Percentiles rank a stretch among this genome's conserved stretches.
Evolutionary conservation across 2,888 invertebrate species (phyloP).

Genomic region (Calliscelio sp.): DNA sequence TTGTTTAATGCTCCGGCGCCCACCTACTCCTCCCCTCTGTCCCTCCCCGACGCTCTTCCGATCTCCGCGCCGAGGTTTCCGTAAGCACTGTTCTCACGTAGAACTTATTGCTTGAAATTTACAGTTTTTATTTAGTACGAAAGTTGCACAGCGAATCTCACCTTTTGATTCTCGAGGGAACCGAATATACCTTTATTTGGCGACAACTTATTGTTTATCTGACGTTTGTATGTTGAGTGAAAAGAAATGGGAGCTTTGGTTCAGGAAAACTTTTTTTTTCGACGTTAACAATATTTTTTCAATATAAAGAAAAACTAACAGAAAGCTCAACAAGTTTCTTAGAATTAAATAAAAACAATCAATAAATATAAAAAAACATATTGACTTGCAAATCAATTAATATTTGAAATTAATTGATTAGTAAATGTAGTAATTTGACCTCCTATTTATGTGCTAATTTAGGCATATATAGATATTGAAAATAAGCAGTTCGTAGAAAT

Average conservation of each 20-base stretch:
- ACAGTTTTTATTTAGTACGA: conserved; percentile 83
- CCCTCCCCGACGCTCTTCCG: conserved; percentile 61
- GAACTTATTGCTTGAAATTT: conserved; percentile 82
- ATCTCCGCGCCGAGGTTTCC: conserved; percentile 60
- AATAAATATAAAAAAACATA: too few species aligned
- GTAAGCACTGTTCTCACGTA: conserved; percentile 47
- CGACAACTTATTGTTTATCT: conserved; percentile 60
- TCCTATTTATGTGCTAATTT: too few species aligned
- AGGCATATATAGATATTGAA: too few species aligned
- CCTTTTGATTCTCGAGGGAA: conserved; percentile 52
- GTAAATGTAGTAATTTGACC: too few species aligned
- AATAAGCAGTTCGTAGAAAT: too few species aligned
- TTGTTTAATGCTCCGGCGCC: conserved; percentile 61
- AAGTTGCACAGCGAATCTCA: conserved; percentile 79
- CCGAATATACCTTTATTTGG: conserved; percentile 53
- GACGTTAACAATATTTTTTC: too few species aligned
- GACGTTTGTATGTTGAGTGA: conserved; percentile 23
- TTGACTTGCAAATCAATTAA: too few species aligned
- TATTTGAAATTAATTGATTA: too few species aligned
- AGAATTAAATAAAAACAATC: too few species aligned
- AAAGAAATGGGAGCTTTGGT: neutral
- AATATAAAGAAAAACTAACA: too few species aligned
- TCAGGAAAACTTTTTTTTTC: too few species aligned
- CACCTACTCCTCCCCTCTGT: conserved; percentile 61
- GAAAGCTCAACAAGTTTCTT: too few species aligned